Evolutionary conservation across 2,888 invertebrate species (phyloP), one percentile per base, ranked within the genome.

Genomic region (Calameuta pallipes): DNA sequence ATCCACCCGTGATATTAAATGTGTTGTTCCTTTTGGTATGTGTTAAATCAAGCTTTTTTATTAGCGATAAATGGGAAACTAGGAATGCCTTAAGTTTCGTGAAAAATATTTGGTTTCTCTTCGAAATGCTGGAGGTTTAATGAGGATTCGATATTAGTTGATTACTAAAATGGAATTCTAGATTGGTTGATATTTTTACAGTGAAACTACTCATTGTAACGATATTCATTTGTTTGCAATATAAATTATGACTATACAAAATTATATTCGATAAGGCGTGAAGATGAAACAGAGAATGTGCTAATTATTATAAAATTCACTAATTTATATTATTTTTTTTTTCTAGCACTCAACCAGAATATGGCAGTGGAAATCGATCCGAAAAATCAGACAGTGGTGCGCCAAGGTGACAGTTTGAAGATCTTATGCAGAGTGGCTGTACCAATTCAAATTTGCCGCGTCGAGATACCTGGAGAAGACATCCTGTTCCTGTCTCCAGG

Each of bases 361-460:
- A 13, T 77, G 11, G 71, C 56, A 35, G 88, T 91, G 41, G 87
- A 88, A 75, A 90, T 90, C 79, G 83, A 86, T 23, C 91, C 92
- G 0, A 94, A 94, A 0, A 90, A 85, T 13, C 92, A 93, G 78
- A 92, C 93, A 0, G 93, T 94, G 3, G 93, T 93, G 2, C 91
- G 94, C n/a, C 92, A 93, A 0, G 94, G 94, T 0, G 93, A 93
- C 74, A 93, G 93, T 77, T 92, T 94, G 56, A 92, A 91, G 0
- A 94, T 95, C 71, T 90, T 94, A 34, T 95, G 95, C 90, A 93
- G 93, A 86, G 93, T 94, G 9, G 75, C 81, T 69, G 93, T 93
- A 83, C 90, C 93, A 0, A 92, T 95, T 37, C 93, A 93, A 78
- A 93, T 94, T 13, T 95, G 95, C 90, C 93, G 94, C 91, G 94